Evolutionary conservation across 2,888 invertebrate genomes (phyloP).

Genomic region (Leptopilina myrica): DNA sequence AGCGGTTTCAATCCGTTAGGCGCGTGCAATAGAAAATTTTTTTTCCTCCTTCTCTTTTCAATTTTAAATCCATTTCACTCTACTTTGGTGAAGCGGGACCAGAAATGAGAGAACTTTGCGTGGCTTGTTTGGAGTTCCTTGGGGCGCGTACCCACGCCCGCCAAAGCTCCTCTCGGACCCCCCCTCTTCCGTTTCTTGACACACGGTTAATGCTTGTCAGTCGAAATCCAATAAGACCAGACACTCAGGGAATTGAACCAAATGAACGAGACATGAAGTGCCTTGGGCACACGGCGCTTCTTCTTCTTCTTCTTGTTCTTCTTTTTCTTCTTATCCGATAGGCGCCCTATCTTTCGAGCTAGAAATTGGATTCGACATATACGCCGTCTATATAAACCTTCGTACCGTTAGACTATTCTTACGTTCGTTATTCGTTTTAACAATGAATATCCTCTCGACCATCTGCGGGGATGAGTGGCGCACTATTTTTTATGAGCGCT

Average conservation of each 20-base stretch:
- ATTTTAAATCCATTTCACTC: constrained; percentile 50
- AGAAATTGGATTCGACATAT: constrained; percentile 36
- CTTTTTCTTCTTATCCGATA: background rate
- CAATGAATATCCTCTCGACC: constrained; percentile 23
- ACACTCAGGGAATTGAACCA: background rate
- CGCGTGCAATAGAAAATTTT: constrained; percentile 57
- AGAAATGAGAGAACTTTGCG: constrained; percentile 41
- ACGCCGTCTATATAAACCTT: constrained; percentile 9
- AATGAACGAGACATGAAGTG: constrained; percentile 26
- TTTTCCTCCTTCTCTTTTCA: constrained; percentile 29
- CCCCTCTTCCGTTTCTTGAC: constrained; percentile 40
- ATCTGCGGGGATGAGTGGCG: constrained; percentile 9
- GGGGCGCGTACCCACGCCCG: constrained; percentile 62
- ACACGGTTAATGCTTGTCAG: constrained; percentile 48
- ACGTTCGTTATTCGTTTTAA: constrained; percentile 12
- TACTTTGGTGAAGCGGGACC: constrained; percentile 47
- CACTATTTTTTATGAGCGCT: constrained; percentile 23
- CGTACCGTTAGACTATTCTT: constrained; percentile 28
- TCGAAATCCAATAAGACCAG: constrained; percentile 47
- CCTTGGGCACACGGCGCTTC: constrained; percentile 32
- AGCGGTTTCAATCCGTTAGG: constrained; percentile 55
- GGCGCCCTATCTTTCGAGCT: constrained; percentile 28
- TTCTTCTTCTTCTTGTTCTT: background rate
- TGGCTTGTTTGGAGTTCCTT: constrained; percentile 62
- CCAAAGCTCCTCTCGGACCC: constrained; percentile 48